Evolutionary conservation across 2,113 vertebrate species (phyloP).

Genomic region (Zosterops pallidus): DNA sequence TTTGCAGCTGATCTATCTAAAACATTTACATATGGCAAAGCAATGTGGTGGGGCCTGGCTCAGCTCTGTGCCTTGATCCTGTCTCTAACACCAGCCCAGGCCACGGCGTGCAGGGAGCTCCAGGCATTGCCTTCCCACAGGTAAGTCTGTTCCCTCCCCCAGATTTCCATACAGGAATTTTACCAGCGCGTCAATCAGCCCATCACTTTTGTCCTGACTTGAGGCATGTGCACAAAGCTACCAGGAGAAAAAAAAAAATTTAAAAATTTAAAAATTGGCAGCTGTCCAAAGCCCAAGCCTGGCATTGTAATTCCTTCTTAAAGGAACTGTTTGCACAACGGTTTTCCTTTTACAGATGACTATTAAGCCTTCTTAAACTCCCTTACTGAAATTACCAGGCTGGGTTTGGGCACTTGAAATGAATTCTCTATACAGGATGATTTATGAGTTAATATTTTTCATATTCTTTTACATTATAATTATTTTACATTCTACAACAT

Average conservation of each 20-base stretch:
- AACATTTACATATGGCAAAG: not conserved
- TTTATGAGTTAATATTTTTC: not conserved
- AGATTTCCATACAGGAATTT: not conserved
- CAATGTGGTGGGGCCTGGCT: not conserved
- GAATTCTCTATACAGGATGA: not conserved
- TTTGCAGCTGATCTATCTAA: not conserved
- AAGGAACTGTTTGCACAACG: not conserved
- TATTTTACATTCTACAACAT: not conserved
- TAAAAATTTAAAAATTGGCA: not conserved
- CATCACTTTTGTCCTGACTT: not conserved
- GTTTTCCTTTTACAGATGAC: not conserved
- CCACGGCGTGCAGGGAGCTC: not conserved
- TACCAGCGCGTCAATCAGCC: not conserved
- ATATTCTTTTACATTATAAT: not conserved
- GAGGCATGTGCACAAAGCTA: not conserved
- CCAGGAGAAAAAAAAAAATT: not conserved
- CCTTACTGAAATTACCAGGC: not conserved
- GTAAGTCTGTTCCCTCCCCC: conserved; percentile 48
- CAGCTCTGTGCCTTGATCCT: conserved; percentile 44
- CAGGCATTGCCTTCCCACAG: not conserved
- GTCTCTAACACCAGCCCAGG: not conserved
- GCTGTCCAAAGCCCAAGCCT: not conserved
- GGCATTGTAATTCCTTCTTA: not conserved
- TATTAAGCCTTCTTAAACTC: conserved; percentile 15
- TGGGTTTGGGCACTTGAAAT: not conserved